Base-by-base conservation (phyloP, 2,797 vertebrate species). In the Gastrophryne carolinensis region DNA sequence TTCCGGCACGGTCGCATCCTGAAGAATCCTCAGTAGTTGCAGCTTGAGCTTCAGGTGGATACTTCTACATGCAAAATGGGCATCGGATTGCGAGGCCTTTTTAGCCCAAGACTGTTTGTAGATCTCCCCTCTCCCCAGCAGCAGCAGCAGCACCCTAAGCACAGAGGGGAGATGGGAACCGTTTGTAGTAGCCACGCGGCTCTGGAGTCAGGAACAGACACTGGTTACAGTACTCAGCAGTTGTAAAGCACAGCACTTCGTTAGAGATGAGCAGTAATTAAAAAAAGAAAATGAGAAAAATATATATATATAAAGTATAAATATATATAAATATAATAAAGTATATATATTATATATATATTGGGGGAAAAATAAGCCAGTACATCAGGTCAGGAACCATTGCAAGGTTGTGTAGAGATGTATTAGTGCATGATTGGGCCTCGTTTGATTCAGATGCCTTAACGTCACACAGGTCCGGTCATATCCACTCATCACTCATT, bases 1-100 rank as follows among this genome's bases (percentile, higher is more conserved):
- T 99, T 98, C 87, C 91, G 98, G 81, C 97, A 95, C 4, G 96
- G 97, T 67, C 97, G 98, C 83, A 96, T 99, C 86, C 90, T 99
- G 83, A 99, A 99, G 91, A 99, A 98, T 86, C 94, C 98, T 4
- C 97, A 99, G 91, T 98, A 98, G 91, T 72, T 8, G 53, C 0
- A 68, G 13, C 67, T 29, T 10, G 32, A 0, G n/a, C 67, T 29
- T 11, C 32, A 0, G 2, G 1, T 0, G 26, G 56, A 52, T 24
- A 65, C 21, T 0, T 12, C 49, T 8, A 68, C 29, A 15, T 72
- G 69, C 37, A n/a, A 0, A 12, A 66, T 81, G 0, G 11, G 70
- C 68, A 0, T 52, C 1, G 0, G 71, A 49, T 56, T 34, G 19
- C 80, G 32, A 30, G 6, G 27, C 54, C 65, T 68, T 29, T 17